Base-by-base conservation (phyloP, 2,113 vertebrate genomes). In the Bagarius yarrelli region DNA sequence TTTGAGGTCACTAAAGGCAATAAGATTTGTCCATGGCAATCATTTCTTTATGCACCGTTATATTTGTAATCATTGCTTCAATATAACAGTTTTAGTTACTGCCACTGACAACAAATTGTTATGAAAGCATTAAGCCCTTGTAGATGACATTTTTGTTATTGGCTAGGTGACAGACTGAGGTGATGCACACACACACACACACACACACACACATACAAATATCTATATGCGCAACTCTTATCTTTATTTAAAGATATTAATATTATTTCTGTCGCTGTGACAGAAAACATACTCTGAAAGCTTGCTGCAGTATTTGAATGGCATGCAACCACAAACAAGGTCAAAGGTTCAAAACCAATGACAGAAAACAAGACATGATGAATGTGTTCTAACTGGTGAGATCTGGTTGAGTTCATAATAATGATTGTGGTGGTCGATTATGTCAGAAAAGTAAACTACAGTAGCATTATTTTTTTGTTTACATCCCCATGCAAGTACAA, bases 391-490 rank as follows among this genome's bases (percentile, higher is more conserved):
- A 71, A 8, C 79, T 55, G 59, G 40, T 55, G 63, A 25, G 16
- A 74, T 21, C 57, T 53, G 59, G 47, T 34, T 61, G 53, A 67
- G 15, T 40, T 63, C 61, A 47, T 57, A 12, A 16, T 34, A 25
- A 66, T 47, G 32, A 81, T 16, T 53, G n/a, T 14, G 13, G 56
- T 60, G 56, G 63, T 61, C 64, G 14, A 21, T 63, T 66, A 61
- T 76, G 80, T 82, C 56, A 83, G 72, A 47, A 64, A 63, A 61
- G 63, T 64, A 59, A 64, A 82, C 13, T 23, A 59, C 30, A 25
- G 23, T 9, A 44, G 56, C 8, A 64, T 15, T n/a, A n/a, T 47
- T 34, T n/a, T 63, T 81, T 50, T 78, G 57, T 76, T 86, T 55
- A 77, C 25, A 53, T 44, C 8, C 70, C 55, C 69, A 75, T 79